A percentile compares a stretch with the other conserved stretches of the same genome.
Evolutionary conservation across 1,140 invertebrate genomes (phyloP).

Genomic region (Heliconius hewitsoni): DNA sequence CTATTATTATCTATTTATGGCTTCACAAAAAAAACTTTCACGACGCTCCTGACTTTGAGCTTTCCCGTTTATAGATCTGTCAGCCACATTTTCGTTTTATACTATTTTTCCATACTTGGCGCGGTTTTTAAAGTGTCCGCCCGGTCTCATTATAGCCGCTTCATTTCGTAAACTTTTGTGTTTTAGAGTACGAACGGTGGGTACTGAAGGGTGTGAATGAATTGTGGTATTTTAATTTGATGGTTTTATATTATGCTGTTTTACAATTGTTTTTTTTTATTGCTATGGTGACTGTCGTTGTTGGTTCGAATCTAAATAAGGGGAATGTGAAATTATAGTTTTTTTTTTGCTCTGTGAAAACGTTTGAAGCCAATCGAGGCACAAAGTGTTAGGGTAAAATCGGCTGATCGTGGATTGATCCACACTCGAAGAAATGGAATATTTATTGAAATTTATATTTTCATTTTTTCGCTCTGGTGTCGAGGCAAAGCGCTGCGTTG

Average conservation of each 20-base stretch:
- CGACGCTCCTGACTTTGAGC: neutral
- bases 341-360: too few species aligned
- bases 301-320: neutral
- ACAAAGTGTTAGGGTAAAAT: too few species aligned
- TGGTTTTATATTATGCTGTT: neutral
- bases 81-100: neutral
- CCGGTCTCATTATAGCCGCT: neutral
- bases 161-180: neutral
- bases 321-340: too few species aligned
- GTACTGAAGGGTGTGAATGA: neutral
- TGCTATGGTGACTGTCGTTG: neutral
- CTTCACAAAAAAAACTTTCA: neutral
- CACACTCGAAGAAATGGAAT: too few species aligned
- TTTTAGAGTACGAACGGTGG: neutral
- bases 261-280: neutral
- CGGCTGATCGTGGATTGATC: too few species aligned
- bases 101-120: neutral
- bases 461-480: too few species aligned
- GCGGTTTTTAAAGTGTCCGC: neutral
- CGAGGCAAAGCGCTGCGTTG: too few species aligned
- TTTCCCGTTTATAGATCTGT: neutral
- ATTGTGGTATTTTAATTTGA: slow-evolving; percentile 4
- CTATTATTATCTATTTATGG: too few species aligned
- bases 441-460: too few species aligned
- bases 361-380: too few species aligned